A percentile compares a stretch with the other conserved stretches of the same genome.
These are phyloP conservation scores for Ylistrum balloti DNA, from an alignment of 1,140 invertebrate genomes.

Conservation along the genomic window DNA sequence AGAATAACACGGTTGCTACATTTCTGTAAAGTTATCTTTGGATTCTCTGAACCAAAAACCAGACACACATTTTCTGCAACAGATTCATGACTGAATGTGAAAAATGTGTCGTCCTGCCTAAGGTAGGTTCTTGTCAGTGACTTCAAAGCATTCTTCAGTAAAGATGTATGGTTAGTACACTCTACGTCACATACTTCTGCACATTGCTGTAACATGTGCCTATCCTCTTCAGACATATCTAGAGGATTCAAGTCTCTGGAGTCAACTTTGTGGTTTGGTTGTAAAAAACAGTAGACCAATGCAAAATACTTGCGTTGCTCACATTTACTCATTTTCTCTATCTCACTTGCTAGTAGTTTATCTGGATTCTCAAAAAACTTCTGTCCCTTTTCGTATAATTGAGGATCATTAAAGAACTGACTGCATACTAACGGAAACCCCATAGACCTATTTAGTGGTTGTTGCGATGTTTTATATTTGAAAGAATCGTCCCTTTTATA, in stretches of 20 bases:
- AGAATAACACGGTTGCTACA: slow-evolving; percentile 33
- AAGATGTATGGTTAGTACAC: neutral
- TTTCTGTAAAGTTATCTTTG: neutral
- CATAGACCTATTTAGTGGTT: neutral
- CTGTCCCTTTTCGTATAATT: neutral
- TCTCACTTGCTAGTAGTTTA: neutral
- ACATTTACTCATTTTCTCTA: slow-evolving; percentile 18
- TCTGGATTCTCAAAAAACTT: slow-evolving; percentile 12
- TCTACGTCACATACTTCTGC: neutral
- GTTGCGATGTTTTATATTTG: neutral
- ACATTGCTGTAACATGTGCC: neutral
- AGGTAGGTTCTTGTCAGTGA: neutral
- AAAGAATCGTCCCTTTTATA: neutral
- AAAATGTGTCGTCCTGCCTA: neutral
- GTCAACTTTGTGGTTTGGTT: neutral
- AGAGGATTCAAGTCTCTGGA: neutral
- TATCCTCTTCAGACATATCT: neutral
- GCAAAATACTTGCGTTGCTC: neutral
- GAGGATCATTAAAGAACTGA: neutral
- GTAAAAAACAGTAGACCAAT: neutral
- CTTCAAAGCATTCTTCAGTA: neutral
- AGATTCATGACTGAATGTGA: neutral
- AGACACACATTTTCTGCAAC: slow-evolving; percentile 31
- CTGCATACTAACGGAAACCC: neutral
- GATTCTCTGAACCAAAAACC: neutral